phyloP scores from a whole-genome alignment of 2,113 vertebrate species.

The Melanerpes aurifrons region DNA sequence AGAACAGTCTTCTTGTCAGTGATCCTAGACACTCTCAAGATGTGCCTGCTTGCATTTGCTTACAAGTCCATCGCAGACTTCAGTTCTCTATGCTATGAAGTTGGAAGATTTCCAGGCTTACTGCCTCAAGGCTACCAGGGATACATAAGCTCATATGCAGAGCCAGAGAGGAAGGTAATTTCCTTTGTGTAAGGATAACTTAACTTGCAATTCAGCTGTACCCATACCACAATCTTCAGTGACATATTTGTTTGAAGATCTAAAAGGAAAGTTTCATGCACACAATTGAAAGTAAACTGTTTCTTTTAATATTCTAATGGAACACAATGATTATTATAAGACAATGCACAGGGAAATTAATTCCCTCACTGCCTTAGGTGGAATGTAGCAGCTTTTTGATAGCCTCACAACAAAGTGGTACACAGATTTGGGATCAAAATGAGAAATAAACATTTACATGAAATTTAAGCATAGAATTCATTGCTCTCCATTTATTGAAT shows the following conservation, averaged over 20 bases:
- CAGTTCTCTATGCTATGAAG: background rate
- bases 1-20: background rate
- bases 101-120: slow-evolving; percentile 22
- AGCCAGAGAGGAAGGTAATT: background rate
- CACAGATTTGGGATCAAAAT: background rate
- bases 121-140: slow-evolving; percentile 2
- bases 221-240: background rate
- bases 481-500: background rate
- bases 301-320: background rate
- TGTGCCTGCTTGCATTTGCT: background rate
- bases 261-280: background rate
- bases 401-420: background rate
- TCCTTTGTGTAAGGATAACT: background rate
- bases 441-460: background rate
- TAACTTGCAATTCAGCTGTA: background rate
- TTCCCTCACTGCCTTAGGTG: background rate
- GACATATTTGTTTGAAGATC: background rate
- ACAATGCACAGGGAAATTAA: background rate
- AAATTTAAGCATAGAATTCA: background rate
- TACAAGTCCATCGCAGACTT: background rate
- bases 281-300: background rate
- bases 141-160: background rate
- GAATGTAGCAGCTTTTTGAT: background rate
- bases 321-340: background rate
- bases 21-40: background rate